Percentiles rank a stretch among this genome's conserved stretches.
Conservation (phyloP, 2,888 invertebrate species). For the Argyresthia goedartella region DNA sequence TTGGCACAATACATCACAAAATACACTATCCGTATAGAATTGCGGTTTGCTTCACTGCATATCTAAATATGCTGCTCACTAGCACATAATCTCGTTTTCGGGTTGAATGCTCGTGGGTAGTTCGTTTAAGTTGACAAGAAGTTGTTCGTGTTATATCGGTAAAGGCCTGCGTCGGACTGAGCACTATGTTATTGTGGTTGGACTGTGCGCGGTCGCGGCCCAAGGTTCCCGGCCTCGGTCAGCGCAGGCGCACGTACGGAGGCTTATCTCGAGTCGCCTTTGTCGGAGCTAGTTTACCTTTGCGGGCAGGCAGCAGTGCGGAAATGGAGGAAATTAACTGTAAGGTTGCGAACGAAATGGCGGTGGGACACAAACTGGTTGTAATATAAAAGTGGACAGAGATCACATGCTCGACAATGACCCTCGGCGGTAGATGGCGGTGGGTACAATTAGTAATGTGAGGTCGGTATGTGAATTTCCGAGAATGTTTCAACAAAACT, state of each 20-base stretch:
- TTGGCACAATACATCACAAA: constrained; percentile 65
- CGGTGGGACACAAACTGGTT: too few species aligned
- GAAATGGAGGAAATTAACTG: too few species aligned
- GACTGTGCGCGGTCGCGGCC: constrained; percentile 53
- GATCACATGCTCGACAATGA: too few species aligned
- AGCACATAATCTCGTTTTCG: constrained; percentile 27
- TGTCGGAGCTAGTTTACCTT: constrained; percentile 21
- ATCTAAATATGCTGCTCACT: constrained; percentile 16
- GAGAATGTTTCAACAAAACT: too few species aligned
- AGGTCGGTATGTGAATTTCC: too few species aligned
- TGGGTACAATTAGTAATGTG: too few species aligned
- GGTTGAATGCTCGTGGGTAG: constrained; percentile 6
- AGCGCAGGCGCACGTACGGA: constrained; percentile 42
- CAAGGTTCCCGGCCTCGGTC: constrained; percentile 49
- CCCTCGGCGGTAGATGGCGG: too few species aligned
- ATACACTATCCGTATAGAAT: constrained; percentile 42
- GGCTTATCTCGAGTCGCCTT: constrained; percentile 52
- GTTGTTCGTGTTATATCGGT: constrained; percentile 51
- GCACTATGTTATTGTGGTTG: constrained; percentile 58
- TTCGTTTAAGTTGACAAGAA: constrained; percentile 22
- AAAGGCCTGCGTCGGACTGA: constrained; percentile 61
- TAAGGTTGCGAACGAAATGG: too few species aligned
- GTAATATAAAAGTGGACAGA: too few species aligned
- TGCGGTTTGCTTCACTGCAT: constrained; percentile 38
- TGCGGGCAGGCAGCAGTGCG: background rate